Base-by-base conservation (phyloP, 1,140 invertebrate species). In the Lepidurus couesii region DNA sequence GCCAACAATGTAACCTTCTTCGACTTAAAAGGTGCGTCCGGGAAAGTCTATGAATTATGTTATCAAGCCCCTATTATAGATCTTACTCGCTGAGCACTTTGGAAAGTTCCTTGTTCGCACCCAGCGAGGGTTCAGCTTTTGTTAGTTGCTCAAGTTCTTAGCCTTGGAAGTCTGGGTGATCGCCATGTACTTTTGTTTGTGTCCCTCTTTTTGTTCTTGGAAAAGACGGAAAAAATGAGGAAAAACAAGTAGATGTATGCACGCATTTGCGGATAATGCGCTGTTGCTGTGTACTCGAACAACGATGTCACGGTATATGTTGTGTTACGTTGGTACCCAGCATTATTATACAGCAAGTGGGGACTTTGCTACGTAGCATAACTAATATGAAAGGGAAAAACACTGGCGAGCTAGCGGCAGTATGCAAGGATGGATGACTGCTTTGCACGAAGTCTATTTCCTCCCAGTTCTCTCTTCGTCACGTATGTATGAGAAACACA, bases 371-470 rank as follows among this genome's bases (percentile, higher is more conserved):
- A 65, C 53, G 53, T 65, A 65, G 53, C 53, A 65, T 65, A 65
- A 16, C 53, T 65, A 65, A 65, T 65, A 65, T 7, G 53, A 21
- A 9, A 65, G 53, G 53, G 53, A 65, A 65, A 65, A 65, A 65
- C 53, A 65, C n/a, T 65, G 53, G 53, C 53, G 53, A 65, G 53
- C 53, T 65, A 65, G 53, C 53, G 53, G 53, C 53, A 65, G 21
- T 65, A 65, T 65, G 53, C 53, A 65, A 65, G 53, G 53, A 65
- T 65, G 53, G 53, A 65, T 65, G 53, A 65, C 53, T 65, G 53
- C 16, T 65, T 65, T 65, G 53, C 53, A 65, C 53, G 53, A 65
- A 65, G 53, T 65, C 16, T 65, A 65, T 65, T 65, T 65, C 53
- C 53, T 65, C 53, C 53, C 53, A 65, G 13, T 13, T 13, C 21